These are phyloP conservation scores for Dermatemys mawii DNA, from an alignment of 2,113 vertebrate genomes.

Conservation along the genomic window DNA sequence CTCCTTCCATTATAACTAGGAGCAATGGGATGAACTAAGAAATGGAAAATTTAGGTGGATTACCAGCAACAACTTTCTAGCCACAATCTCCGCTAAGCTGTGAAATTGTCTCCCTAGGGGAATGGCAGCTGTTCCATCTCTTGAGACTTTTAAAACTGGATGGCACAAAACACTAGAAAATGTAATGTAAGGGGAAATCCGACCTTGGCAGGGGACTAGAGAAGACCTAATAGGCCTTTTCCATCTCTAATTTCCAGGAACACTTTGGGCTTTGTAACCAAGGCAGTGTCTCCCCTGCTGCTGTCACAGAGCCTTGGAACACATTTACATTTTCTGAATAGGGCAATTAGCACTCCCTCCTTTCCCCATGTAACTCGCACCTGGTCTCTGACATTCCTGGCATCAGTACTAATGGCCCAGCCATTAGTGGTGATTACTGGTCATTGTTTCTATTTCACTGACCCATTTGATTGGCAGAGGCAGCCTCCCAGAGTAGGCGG, in stretches of 20 bases:
- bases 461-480: slow-evolving; percentile 17
- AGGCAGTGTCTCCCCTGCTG: neutral
- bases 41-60: neutral
- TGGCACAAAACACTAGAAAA: neutral
- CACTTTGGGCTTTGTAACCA: neutral
- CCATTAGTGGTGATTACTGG: slow-evolving; percentile 62
- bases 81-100: neutral
- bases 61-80: neutral
- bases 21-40: neutral
- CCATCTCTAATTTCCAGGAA: neutral
- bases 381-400: slow-evolving; percentile 41
- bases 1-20: neutral
- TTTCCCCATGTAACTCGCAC: slow-evolving; percentile 6
- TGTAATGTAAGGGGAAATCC: neutral
- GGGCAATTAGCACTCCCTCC: slow-evolving; percentile 55
- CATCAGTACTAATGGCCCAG: slow-evolving; percentile 62
- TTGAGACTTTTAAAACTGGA: neutral
- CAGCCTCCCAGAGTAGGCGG: neutral
- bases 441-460: slow-evolving; percentile 60
- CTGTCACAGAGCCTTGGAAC: neutral
- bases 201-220: neutral
- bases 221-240: neutral
- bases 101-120: neutral
- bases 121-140: accelerated
- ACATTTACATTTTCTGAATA: slow-evolving; percentile 69